Evolutionary conservation across 2,113 vertebrate genomes (phyloP), one percentile per base, ranked within the genome.

Genomic region (Vidua chalybeata): DNA sequence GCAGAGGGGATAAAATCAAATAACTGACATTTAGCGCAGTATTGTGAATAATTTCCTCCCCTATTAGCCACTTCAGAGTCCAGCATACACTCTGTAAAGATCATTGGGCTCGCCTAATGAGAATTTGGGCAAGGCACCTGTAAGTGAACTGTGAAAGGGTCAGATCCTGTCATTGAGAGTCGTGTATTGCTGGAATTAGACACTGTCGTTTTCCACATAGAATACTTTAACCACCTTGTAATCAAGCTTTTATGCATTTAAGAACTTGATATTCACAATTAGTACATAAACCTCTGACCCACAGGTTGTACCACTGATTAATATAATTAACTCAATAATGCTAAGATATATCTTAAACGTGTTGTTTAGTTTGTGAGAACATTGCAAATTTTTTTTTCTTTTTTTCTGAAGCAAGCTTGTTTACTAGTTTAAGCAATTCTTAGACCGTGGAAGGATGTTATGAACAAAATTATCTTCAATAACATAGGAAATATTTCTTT

Each of bases 1-100:
- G 7, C 1, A 19, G 1, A 1, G 11, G 7, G 4, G 4, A 5
- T 24, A 46, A 62, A 61, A 12, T 2, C 9, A 45, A 54, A 35
- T 19, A 31, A 11, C 21, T 67, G 31, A 21, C 22, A 19, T 22
- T 63, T n/a, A 66, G 10, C 52, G 77, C 15, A 48, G 9, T 68
- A 37, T 10, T 7, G 2, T 52, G 66, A 73, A 4, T 41, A 51
- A 48, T 84, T 84, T 52, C 13, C 15, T 22, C 21, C 7, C 7
- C 7, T 68, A 8, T 59, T 56, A 69, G 8, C 5, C 56, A 43
- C n/a, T 41, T 51, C 15, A 89, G 30, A 39, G 10, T 27, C 11
- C 72, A 89, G 27, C 6, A 74, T 2, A n/a, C 3, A 15, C 3
- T 51, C 11, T 49, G 7, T 74, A 55, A 72, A 55, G 56, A 35